A percentile compares a stretch with the other conserved stretches of the same genome.
These are phyloP conservation scores for Cryptoprocta ferox DNA, from an alignment of 2,797 vertebrate species.

Conservation along the genomic window DNA sequence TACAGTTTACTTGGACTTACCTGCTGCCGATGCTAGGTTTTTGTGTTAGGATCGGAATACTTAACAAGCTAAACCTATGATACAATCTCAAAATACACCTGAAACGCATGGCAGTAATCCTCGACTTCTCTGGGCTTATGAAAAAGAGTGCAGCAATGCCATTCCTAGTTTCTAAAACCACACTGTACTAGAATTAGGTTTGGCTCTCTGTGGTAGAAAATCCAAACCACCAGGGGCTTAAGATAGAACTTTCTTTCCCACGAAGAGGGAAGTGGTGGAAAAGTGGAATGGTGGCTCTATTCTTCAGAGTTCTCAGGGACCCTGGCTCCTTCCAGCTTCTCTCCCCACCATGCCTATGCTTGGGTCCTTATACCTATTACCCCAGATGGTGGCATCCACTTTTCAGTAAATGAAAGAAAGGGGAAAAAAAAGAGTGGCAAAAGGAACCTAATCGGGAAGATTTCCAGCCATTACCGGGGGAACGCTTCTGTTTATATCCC, in stretches of 20 bases:
- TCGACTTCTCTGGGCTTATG: background rate
- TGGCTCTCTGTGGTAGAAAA: background rate
- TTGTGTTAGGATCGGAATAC: background rate
- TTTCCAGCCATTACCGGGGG: background rate
- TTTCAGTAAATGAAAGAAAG: background rate
- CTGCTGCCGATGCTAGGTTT: background rate
- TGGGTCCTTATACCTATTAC: background rate
- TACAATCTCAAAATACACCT: background rate
- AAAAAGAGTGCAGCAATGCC: background rate
- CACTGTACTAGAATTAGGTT: background rate
- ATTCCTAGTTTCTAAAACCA: background rate
- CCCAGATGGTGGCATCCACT: background rate
- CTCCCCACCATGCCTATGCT: background rate
- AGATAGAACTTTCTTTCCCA: background rate
- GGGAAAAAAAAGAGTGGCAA: background rate
- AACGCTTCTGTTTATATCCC: background rate
- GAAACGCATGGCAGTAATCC: background rate
- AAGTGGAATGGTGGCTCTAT: background rate
- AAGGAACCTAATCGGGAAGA: background rate
- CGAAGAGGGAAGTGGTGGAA: background rate
- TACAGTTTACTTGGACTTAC: background rate
- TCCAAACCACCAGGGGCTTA: background rate
- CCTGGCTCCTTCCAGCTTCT: background rate
- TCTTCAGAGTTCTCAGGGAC: background rate
- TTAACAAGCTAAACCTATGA: background rate